phyloP scores from a whole-genome alignment of 2,797 vertebrate species.

The Galagoides demidoff region DNA sequence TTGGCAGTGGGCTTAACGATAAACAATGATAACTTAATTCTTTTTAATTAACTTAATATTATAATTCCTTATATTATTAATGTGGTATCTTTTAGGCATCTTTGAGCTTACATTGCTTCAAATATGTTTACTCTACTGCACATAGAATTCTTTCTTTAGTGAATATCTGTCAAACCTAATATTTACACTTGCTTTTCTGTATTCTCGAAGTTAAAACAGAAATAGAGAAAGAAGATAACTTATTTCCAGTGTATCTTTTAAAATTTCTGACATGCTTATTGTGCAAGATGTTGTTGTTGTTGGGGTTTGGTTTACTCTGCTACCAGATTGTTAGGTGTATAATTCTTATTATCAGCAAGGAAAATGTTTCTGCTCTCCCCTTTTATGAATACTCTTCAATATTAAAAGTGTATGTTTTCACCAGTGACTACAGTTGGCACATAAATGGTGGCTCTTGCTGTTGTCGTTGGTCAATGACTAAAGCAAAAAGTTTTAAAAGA shows the following conservation, averaged over 20 bases:
- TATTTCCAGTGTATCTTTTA: not conserved
- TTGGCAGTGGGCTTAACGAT: not conserved
- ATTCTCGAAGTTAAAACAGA: slow-evolving; percentile 41
- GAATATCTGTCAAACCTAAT: not conserved
- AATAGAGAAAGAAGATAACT: not conserved
- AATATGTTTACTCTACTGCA: not conserved
- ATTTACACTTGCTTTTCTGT: slow-evolving; percentile 33
- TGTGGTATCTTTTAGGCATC: not conserved
- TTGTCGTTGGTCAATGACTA: not conserved
- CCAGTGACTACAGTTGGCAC: not conserved
- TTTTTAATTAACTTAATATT: slow-evolving; percentile 32
- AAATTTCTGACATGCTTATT: not conserved
- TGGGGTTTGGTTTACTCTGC: not conserved
- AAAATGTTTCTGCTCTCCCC: not conserved
- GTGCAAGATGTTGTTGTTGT: not conserved
- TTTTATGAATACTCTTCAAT: not conserved
- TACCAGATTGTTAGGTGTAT: not conserved
- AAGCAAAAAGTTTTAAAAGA: not conserved
- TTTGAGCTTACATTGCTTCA: slow-evolving; percentile 51
- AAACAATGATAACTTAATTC: slow-evolving; percentile 8
- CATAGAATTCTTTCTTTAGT: slow-evolving; percentile 17
- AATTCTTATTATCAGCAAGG: slow-evolving; percentile 12
- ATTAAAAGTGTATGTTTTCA: not conserved
- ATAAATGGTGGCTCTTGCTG: not conserved
- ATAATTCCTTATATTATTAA: slow-evolving; percentile 27